Base-by-base conservation (phyloP, 1,140 invertebrate species). In the Oncopodura yosiiana region DNA sequence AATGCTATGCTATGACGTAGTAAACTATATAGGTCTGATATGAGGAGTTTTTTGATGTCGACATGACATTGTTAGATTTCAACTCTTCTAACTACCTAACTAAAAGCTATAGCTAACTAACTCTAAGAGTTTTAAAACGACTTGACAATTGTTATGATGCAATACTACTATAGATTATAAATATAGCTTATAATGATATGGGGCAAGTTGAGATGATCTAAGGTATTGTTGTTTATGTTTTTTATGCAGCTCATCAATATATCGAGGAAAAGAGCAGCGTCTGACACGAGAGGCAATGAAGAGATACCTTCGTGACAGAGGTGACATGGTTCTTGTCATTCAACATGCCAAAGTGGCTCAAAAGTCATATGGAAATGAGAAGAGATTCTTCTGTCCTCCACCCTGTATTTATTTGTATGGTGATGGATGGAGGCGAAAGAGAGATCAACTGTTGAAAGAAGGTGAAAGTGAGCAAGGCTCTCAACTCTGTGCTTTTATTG, bases 331-430 rank as follows among this genome's bases (percentile, higher is more conserved):
- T 3, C 83, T 99, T 19, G 90, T 97, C 3, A 96, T 99, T 53
- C 76, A 98, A 43, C 95, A 99, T 74, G 96, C 96, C 5, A 99
- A 99, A 78, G 87, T 92, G 26, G 95, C 96, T 16, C 96, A 99
- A 71, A 99, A 99, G 68, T 98, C 94, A 0, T 99, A 99, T 71
- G 96, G 96, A 43, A 99, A 98, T 72, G 96, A 99, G 69, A 99
- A 99, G 73, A 78, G 95, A 55, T 99, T 99, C 74, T 99, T 99
- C 73, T 99, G 95, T 69, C 96, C 96, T 1, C 96, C 96, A 1
- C 96, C 96, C 0, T 99, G 94, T 71, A 96, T 99, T 64, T 99
- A 99, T 73, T 73, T 99, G 32, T 90, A 91, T 69, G 94, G 94
- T 3, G 92, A 93, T 65, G 96, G 95, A 2, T 99, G 96, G 96